Evolutionary conservation across 1,140 invertebrate species (phyloP), one percentile per base, ranked within the genome.

Genomic region (Colletes latitarsis): DNA sequence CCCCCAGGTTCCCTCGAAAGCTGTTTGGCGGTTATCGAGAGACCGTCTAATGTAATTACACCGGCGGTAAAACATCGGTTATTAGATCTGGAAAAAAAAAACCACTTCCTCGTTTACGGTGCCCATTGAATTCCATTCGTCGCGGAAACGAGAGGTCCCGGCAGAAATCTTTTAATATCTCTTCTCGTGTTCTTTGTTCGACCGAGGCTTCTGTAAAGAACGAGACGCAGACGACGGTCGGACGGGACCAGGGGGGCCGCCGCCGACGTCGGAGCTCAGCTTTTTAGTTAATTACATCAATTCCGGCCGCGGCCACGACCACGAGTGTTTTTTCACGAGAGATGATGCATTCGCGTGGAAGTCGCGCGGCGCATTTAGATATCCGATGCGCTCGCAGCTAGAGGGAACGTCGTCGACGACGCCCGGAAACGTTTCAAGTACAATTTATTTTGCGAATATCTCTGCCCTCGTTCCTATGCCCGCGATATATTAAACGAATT

Each of bases 211-310:
- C 75, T 71, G 75, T 82, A 81, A 81, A 82, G 80, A 81, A 63
- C 58, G 67, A 66, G 66, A 76, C 72, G 73, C 41, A 53, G 77
- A 69, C 58, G 73, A 62, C 53, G 53, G 72, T n/a, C 43, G 78
- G 17, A 15, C 55, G 60, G 74, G 62, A 41, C 70, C 68, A 62
- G 15, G 77, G 83, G 87, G 80, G 60, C 17, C 46, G 80, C 46
- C 30, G 41, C 19, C 72, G 12, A n/a, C n/a, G 46, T 1, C 81
- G 81, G 82, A 83, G 68, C 41, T 74, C 62, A 43, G 39, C 73
- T 74, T 87, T 87, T 87, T 82, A 87, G 83, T 87, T 87, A 87
- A 87, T 87, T 86, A 87, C 84, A 86, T 86, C 81, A 84, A 81
- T 84, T 76, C 82, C 60, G 55, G 70, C 62, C 17, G n/a, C 57